A percentile compares a stretch with the other conserved stretches of the same genome.
Evolutionary conservation across 2,888 invertebrate species (phyloP).

Genomic region (Eupithecia subfuscata): DNA sequence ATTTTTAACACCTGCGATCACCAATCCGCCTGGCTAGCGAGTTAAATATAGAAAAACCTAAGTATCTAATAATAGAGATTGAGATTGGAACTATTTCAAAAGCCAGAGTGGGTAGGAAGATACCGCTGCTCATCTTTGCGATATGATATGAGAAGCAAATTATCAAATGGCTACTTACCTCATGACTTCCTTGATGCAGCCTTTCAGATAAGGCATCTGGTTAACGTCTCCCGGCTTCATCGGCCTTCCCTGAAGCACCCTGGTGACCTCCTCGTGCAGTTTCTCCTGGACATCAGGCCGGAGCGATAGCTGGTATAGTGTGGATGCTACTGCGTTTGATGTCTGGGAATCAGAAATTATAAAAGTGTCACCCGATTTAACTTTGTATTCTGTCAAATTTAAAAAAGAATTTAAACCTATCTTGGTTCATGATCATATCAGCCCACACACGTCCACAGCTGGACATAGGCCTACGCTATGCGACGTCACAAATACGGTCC

Average conservation of each 20-base stretch:
- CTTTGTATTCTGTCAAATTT: neutral
- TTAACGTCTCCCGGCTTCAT: slow-evolving; percentile 84
- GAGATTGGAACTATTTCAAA: too few species aligned
- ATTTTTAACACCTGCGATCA: too few species aligned
- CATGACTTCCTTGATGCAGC: slow-evolving; percentile 89
- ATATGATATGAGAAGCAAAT: neutral
- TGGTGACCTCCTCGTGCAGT: slow-evolving; percentile 84
- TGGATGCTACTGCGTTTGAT: slow-evolving; percentile 90
- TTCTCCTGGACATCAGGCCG: slow-evolving; percentile 87
- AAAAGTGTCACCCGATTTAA: neutral
- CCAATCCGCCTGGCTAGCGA: too few species aligned
- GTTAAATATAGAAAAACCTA: too few species aligned
- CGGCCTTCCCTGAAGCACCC: slow-evolving; percentile 70
- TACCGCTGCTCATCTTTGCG: neutral
- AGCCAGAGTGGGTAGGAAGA: too few species aligned
- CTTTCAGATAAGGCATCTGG: slow-evolving; percentile 87
- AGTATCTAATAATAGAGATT: too few species aligned
- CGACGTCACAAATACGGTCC: too few species aligned
- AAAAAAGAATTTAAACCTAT: too few species aligned
- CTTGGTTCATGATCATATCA: too few species aligned
- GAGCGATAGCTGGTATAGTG: slow-evolving; percentile 87
- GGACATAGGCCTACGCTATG: too few species aligned
- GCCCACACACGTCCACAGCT: too few species aligned
- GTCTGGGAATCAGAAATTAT: slow-evolving; percentile 80
- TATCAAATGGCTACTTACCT: slow-evolving; percentile 72